Evolutionary conservation across 2,888 invertebrate genomes (phyloP).

Genomic region (Drosophila bunnanda): DNA sequence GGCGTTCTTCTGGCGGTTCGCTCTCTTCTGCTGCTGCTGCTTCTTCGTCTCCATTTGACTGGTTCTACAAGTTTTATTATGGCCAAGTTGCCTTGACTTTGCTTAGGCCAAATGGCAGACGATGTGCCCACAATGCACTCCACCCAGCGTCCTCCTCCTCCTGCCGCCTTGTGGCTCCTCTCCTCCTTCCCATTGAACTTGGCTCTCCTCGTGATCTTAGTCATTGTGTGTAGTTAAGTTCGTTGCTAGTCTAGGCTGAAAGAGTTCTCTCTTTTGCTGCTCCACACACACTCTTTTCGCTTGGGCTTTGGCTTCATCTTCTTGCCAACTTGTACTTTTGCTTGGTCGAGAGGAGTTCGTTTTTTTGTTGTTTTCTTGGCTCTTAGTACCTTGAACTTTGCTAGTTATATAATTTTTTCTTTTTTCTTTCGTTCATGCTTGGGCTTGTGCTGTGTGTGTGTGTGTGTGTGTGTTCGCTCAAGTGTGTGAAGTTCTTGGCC

Average conservation of each 20-base stretch:
- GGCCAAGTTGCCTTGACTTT: conserved; percentile 59
- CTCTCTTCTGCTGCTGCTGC: conserved; percentile 25
- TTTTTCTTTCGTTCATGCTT: conserved; percentile 46
- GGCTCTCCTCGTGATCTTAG: conserved; percentile 37
- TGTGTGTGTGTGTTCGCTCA: conserved; percentile 61
- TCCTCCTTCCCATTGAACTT: conserved; percentile 20
- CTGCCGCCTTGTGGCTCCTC: conserved; percentile 1
- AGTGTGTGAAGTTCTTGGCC: conserved; percentile 76
- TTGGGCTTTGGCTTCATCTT: conserved; percentile 30
- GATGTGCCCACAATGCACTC: conserved; percentile 68
- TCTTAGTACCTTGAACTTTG: conserved; percentile 56
- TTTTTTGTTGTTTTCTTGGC: conserved; percentile 38
- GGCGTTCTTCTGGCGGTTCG: conserved; percentile 29
- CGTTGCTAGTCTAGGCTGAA: conserved; percentile 29
- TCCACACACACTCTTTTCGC: conserved; percentile 28
- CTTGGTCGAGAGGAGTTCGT: conserved; percentile 31
- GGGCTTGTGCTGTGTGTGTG: conserved; percentile 3
- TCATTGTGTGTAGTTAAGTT: conserved; percentile 35
- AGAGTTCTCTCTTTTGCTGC: conserved; percentile 34
- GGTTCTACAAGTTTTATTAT: conserved; percentile 58
- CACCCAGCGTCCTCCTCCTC: conserved; percentile 37
- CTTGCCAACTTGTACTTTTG: conserved; percentile 68
- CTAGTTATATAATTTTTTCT: conserved; percentile 71
- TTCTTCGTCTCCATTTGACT: conserved; percentile 30
- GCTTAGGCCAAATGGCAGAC: conserved; percentile 76